phyloP scores from a whole-genome alignment of 1,140 invertebrate species.

The Battus philenor region DNA sequence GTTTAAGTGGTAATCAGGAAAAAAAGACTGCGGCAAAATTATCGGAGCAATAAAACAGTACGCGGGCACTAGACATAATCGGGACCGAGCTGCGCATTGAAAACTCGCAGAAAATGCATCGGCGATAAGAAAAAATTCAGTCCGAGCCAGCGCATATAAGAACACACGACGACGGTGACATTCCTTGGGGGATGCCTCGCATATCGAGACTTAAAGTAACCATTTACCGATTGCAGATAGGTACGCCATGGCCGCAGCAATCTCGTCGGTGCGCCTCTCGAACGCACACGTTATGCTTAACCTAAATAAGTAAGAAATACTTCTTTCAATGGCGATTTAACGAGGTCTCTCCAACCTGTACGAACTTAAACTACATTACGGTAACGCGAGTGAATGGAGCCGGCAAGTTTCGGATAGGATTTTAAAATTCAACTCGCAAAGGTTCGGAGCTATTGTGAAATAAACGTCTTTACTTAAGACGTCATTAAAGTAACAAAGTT shows the following conservation, averaged over 20 bases:
- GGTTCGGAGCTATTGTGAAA: conserved; percentile 15
- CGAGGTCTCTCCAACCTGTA: conserved; percentile 26
- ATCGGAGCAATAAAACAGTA: conserved; percentile 19
- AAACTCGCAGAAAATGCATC: conserved; percentile 73
- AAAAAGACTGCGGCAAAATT: too few relatives aligned
- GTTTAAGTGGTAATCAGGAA: too few relatives aligned
- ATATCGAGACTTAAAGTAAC: conserved; percentile 72
- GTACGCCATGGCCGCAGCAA: conserved; percentile 70
- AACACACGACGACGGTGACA: conserved; percentile 64
- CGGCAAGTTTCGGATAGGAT: not conserved
- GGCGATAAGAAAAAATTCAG: conserved; percentile 74
- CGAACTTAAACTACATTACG: too few relatives aligned
- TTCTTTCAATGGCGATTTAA: conserved; percentile 55
- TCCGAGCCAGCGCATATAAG: conserved; percentile 62
- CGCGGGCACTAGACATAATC: conserved; percentile 30
- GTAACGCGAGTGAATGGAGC: not conserved
- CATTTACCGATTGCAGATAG: conserved; percentile 73
- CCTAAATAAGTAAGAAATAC: conserved; percentile 67
- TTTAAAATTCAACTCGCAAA: conserved; percentile 6
- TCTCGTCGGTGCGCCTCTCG: conserved; percentile 66
- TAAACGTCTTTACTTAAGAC: conserved; percentile 34
- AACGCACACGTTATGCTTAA: conserved; percentile 65
- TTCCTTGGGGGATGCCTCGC: conserved; percentile 63
- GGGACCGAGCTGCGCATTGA: conserved; percentile 45
- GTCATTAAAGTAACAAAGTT: conserved; percentile 60